Base-by-base conservation (phyloP, 2,113 vertebrate genomes). In the Sminthopsis crassicaudata region DNA sequence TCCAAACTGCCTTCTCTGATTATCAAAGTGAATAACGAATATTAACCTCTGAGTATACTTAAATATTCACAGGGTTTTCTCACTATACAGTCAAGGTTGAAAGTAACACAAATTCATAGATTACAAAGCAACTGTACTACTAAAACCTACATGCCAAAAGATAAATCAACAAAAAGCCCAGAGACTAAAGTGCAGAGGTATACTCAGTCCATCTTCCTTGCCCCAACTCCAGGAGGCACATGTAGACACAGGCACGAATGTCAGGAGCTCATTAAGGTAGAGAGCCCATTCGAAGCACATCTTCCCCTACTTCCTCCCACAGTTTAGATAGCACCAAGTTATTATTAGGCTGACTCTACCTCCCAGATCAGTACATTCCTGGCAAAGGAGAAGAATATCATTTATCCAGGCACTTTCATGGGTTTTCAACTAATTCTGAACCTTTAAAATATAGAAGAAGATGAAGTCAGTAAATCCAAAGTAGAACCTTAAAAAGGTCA, bases 21-120 rank as follows among this genome's bases (percentile, higher is more conserved):
- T n/a, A 76, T 76, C 60, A 6, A 89, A 10, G 76, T 96, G 96
- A 90, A 95, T 91, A 97, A 54, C 97, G 96, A 94, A 93, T 96
- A 91, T 96, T 95, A 91, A 96, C 95, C 67, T 89, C 26, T 46
- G 89, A 96, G 96, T 93, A 96, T 96, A 95, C 93, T 93, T 90
- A 93, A 53, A 89, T 94, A 94, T 94, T 96, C 42, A 96, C 55
- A 96, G 53, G 89, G 93, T 96, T 96, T 53, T 97, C 93, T 95
- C 88, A 89, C 93, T n/a, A 94, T 92, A 91, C 89, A 54, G 90
- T 12, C 93, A 89, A 93, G 94, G 93, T 89, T 94, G 67, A 76
- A 95, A 97, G 94, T 91, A 95, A 96, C 53, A 96, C 42, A 94
- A 92, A 96, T 92, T 90, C 11, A 90, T 11, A n/a, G 42, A 91